A percentile compares a stretch with the other conserved stretches of the same genome.
phyloP scores from a whole-genome alignment of 2,797 vertebrate genomes.

The Microctenopoma steveboyesi region DNA sequence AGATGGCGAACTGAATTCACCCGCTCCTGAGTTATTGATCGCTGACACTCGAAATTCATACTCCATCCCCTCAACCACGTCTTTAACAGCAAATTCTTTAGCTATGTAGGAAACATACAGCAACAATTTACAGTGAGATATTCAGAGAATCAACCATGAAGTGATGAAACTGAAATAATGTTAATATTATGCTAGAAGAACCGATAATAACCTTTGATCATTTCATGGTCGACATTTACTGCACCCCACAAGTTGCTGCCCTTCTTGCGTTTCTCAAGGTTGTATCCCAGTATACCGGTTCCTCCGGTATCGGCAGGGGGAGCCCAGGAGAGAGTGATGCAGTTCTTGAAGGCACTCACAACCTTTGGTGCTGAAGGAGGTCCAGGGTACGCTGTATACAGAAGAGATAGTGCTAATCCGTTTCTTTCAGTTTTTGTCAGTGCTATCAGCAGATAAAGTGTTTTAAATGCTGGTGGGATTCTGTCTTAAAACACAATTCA shows the following conservation, averaged over 20 bases:
- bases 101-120: constrained; percentile 53
- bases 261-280: constrained; percentile 91
- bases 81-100: constrained; percentile 80
- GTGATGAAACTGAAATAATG: constrained; percentile 4
- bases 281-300: constrained; percentile 87
- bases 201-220: constrained; percentile 77
- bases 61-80: constrained; percentile 86
- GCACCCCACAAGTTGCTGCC: constrained; percentile 87
- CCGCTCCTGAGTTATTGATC: constrained; percentile 87
- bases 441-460: too few species aligned
- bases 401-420: not conserved
- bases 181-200: not conserved
- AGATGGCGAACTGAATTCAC: constrained; percentile 87
- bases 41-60: constrained; percentile 92
- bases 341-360: constrained; percentile 82
- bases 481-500: too few species aligned
- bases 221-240: constrained; percentile 77
- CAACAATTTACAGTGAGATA: not conserved
- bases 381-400: constrained; percentile 84
- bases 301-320: constrained; percentile 84
- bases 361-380: constrained; percentile 86
- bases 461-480: not conserved
- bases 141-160: not conserved
- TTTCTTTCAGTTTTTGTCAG: too few species aligned
- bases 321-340: constrained; percentile 86